Percentiles rank a stretch among this genome's conserved stretches.
phyloP scores from a whole-genome alignment of 2,113 vertebrate species.

The Python bivittatus region DNA sequence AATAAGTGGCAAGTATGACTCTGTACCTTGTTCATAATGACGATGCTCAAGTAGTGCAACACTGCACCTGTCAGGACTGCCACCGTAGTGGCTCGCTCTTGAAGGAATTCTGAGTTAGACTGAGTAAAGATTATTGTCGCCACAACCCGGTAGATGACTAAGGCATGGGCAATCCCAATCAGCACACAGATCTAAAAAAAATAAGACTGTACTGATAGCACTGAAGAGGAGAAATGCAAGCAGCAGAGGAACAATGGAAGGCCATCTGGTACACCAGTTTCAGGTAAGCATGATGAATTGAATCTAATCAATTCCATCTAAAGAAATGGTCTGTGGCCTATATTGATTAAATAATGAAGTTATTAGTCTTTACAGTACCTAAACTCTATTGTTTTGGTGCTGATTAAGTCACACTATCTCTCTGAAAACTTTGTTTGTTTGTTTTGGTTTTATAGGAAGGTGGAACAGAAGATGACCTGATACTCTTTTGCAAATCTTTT shows the following conservation, averaged over 20 bases:
- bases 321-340: neutral
- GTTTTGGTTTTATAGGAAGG: neutral
- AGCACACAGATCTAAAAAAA: constrained; percentile 78
- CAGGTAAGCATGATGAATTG: neutral
- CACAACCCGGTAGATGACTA: constrained; percentile 87
- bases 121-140: constrained; percentile 69
- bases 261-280: neutral
- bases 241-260: neutral
- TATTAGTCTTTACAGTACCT: neutral
- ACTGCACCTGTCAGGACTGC: constrained; percentile 81
- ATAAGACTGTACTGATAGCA: neutral
- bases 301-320: neutral
- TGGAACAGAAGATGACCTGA: neutral
- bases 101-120: constrained; percentile 59
- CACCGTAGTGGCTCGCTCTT: constrained; percentile 71
- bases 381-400: neutral
- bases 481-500: neutral
- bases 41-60: constrained; percentile 87
- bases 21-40: constrained; percentile 84
- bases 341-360: neutral
- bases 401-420: neutral
- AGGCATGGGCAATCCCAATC: constrained; percentile 80
- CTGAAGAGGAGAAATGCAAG: neutral
- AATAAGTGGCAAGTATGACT: rapidly evolving
- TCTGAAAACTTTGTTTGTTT: neutral